Conservation (phyloP, 2,113 vertebrate species). For the Tetraodon nigroviridis region DNA sequence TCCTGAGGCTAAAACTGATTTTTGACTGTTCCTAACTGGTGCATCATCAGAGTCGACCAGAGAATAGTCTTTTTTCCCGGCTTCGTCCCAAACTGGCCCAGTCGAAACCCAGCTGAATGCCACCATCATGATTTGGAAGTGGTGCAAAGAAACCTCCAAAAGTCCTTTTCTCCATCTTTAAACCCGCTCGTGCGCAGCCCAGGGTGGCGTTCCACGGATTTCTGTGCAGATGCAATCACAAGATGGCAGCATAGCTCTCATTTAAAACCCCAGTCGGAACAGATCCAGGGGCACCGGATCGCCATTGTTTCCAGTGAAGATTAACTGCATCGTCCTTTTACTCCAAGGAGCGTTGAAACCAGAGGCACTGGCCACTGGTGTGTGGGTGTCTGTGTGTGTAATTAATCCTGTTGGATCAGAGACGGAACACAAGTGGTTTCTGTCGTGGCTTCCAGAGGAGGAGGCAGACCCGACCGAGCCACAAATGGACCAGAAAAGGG, state of each 20-base stretch:
- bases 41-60: constrained; percentile 1
- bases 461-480: constrained; percentile 27
- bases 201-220: too few relatives aligned
- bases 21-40: background rate
- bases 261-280: constrained; percentile 24
- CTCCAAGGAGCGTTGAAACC: constrained; percentile 39
- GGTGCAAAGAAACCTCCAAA: too few relatives aligned
- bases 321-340: constrained; percentile 48
- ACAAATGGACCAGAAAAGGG: constrained; percentile 40
- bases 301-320: constrained; percentile 57
- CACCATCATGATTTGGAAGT: too few relatives aligned
- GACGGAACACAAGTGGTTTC: constrained; percentile 51
- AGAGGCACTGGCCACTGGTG: constrained; percentile 48
- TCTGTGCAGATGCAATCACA: constrained; percentile 59
- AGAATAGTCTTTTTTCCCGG: background rate
- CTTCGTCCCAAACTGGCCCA: too few relatives aligned
- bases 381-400: constrained; percentile 64
- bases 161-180: too few relatives aligned
- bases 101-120: too few relatives aligned
- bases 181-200: too few relatives aligned
- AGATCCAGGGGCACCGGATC: constrained; percentile 35
- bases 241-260: constrained; percentile 68
- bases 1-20: constrained; percentile 7
- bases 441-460: constrained; percentile 33
- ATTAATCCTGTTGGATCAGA: constrained; percentile 65